A percentile compares a stretch with the other conserved stretches of the same genome.
These are phyloP conservation scores for Marmota monax DNA, from an alignment of 2,113 vertebrate genomes.

Conservation along the genomic window DNA sequence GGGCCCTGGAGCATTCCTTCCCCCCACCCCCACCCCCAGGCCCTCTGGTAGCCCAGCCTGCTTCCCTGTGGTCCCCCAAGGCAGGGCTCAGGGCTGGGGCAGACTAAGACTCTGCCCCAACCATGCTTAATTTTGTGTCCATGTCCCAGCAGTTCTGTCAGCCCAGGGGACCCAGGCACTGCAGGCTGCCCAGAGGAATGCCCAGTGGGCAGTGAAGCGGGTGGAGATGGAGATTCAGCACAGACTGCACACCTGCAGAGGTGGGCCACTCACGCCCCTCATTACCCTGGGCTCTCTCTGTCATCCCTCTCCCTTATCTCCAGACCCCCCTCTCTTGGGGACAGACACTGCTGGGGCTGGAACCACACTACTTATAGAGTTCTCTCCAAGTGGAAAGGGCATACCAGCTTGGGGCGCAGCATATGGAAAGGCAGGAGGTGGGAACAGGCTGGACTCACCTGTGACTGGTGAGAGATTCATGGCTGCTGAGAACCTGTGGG, in stretches of 20 bases:
- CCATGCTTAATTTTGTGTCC: not conserved
- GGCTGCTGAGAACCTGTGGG: not conserved
- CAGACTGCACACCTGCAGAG: not conserved
- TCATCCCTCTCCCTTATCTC: not conserved
- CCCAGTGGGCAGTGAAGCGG: not conserved
- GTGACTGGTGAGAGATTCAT: not conserved
- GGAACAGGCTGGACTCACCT: not conserved
- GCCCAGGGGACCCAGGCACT: conserved; percentile 62
- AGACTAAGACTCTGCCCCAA: not conserved
- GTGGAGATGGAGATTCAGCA: conserved; percentile 35
- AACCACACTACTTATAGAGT: not conserved
- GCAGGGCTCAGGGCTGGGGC: not conserved
- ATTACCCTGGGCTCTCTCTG: no score
- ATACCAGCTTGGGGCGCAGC: not conserved
- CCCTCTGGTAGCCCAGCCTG: no score
- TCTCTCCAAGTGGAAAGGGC: not conserved
- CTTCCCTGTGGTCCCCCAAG: not conserved
- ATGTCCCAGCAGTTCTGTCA: conserved; percentile 69
- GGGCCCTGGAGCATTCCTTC: no score
- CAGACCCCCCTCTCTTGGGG: not conserved
- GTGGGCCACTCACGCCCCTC: not conserved
- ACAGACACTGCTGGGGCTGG: not conserved
- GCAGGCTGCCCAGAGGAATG: conserved; percentile 8
- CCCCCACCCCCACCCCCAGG: accelerated
- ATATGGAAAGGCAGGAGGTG: not conserved